These are phyloP conservation scores for Serilophus lunatus DNA, from an alignment of 2,113 vertebrate species.

Conservation along the genomic window DNA sequence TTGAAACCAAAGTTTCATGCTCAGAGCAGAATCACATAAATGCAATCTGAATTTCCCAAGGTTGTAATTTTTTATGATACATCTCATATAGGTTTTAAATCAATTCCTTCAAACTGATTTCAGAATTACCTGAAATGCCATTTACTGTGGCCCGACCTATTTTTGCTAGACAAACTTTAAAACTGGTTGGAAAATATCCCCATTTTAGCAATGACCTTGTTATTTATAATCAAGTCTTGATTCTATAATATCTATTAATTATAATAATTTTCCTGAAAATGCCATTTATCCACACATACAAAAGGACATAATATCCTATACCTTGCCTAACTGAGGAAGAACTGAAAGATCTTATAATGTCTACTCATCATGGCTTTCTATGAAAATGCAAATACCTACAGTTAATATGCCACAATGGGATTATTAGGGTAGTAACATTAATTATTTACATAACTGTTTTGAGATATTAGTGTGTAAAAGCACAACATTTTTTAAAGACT, in stretches of 20 bases:
- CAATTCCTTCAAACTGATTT: neutral
- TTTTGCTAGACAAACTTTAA: neutral
- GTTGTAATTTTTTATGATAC: neutral
- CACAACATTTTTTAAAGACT: neutral
- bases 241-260: neutral
- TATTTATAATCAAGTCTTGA: conserved; percentile 1
- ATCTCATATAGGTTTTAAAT: neutral
- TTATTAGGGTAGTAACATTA: neutral
- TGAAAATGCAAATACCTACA: neutral
- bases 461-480: neutral
- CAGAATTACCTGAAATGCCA: neutral
- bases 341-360: neutral
- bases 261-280: neutral
- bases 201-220: neutral
- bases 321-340: neutral
- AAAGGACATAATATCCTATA: neutral
- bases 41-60: neutral
- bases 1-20: neutral
- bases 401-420: neutral
- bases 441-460: neutral
- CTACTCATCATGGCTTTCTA: neutral
- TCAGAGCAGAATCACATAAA: neutral
- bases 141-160: neutral
- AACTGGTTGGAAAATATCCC: neutral
- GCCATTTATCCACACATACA: neutral